Evolutionary conservation across 2,113 vertebrate species (phyloP).

Genomic region (Saimiri boliviensis): DNA sequence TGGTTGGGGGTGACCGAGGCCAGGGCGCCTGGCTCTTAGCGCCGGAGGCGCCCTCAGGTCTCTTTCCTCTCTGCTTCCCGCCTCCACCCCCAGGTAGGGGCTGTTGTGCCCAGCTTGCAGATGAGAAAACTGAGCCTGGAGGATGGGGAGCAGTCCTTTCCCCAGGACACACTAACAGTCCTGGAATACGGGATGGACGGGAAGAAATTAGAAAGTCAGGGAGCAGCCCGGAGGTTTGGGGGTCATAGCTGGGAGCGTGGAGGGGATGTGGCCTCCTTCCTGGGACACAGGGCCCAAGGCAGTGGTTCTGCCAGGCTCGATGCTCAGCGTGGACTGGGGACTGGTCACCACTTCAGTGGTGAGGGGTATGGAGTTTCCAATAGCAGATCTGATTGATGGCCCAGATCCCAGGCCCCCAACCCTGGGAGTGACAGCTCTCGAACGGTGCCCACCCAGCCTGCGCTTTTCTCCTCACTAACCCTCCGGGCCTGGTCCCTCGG

Average conservation of each 20-base stretch:
- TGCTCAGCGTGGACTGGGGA: background rate
- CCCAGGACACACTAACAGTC: background rate
- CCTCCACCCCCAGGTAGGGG: background rate
- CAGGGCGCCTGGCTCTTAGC: background rate
- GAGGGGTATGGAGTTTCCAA: background rate
- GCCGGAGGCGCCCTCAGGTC: fast-evolving
- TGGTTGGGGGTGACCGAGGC: background rate
- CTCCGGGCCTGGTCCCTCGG: background rate
- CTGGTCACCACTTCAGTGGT: background rate
- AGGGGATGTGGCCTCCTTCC: too few relatives aligned
- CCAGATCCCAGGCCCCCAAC: background rate
- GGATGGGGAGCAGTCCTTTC: background rate
- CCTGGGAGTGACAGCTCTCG: fast-evolving
- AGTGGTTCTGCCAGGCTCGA: background rate
- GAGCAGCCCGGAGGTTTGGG: background rate
- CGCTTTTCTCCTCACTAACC: background rate
- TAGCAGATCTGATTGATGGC: background rate
- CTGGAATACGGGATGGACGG: fast-evolving
- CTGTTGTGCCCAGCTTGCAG: background rate
- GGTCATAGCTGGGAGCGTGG: background rate
- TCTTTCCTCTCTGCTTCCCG: background rate
- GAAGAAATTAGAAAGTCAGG: background rate
- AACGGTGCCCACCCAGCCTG: background rate
- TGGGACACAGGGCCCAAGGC: background rate
- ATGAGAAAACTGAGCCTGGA: background rate